Conservation (phyloP, 2,888 invertebrate genomes). For the Habrosyne pyritoides region DNA sequence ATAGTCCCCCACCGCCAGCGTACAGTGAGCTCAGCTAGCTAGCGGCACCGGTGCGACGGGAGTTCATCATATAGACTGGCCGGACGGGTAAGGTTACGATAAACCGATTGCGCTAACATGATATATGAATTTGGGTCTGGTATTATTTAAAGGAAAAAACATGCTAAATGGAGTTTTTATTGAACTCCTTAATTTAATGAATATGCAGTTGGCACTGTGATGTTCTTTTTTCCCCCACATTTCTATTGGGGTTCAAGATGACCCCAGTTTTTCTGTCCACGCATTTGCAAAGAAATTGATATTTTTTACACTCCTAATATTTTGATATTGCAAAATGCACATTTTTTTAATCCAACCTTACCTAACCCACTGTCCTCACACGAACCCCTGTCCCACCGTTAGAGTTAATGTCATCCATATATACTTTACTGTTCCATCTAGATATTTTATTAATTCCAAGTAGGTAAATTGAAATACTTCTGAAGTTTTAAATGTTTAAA, state of each 20-base stretch:
- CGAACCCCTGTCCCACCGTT: conserved; percentile 34
- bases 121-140: too few species aligned
- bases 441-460: not conserved
- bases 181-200: too few species aligned
- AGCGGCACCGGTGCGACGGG: conserved; percentile 52
- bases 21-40: conserved; percentile 89
- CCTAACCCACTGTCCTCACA: conserved; percentile 28
- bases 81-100: conserved; percentile 36
- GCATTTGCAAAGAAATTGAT: not conserved
- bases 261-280: not conserved
- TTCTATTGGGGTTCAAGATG: not conserved
- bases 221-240: too few species aligned
- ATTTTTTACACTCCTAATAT: not conserved
- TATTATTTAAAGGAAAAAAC: not conserved
- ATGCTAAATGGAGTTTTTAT: not conserved
- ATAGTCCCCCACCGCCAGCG: conserved; percentile 85
- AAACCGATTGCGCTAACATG: too few species aligned
- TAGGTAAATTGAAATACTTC: not conserved
- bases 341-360: conserved; percentile 30
- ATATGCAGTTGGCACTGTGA: too few species aligned
- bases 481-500: too few species aligned
- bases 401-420: conserved; percentile 11
- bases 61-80: conserved; percentile 67
- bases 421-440: not conserved
- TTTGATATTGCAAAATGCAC: not conserved